A percentile compares a stretch with the other conserved stretches of the same genome.
Conservation (phyloP, 2,797 vertebrate genomes). For the Ambastaia sidthimunki region DNA sequence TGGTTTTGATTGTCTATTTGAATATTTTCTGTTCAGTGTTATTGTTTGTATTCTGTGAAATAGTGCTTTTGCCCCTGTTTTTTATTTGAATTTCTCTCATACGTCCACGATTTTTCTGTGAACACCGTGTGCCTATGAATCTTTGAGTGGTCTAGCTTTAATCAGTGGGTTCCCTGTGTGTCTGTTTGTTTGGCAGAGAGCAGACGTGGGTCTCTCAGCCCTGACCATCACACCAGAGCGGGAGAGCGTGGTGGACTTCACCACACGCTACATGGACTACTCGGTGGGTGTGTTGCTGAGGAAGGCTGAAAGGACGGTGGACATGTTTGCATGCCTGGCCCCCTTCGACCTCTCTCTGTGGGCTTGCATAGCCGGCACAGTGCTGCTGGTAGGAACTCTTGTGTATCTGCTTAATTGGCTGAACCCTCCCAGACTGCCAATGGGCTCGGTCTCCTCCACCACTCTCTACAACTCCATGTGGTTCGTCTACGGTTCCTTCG, state of each 20-base stretch:
- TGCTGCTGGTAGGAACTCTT: constrained; percentile 91
- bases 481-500: constrained; percentile 98
- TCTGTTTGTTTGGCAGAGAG: constrained; percentile 78
- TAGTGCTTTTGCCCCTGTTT: too few relatives aligned
- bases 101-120: background rate
- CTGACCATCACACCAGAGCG: constrained; percentile 97
- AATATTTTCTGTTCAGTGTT: background rate
- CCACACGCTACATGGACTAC: constrained; percentile 98
- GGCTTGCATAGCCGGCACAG: constrained; percentile 97
- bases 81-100: too few relatives aligned
- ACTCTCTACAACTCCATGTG: constrained; percentile 99
- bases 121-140: background rate
- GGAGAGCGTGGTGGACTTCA: constrained; percentile 97
- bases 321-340: constrained; percentile 98
- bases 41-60: background rate
- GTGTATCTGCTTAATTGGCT: constrained; percentile 98
- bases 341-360: constrained; percentile 97
- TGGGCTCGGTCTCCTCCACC: constrained; percentile 95
- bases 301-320: constrained; percentile 94
- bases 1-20: background rate
- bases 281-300: constrained; percentile 94
- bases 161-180: constrained; percentile 10
- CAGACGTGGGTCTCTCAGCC: constrained; percentile 95
- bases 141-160: background rate
- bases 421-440: constrained; percentile 94